These are phyloP conservation scores for Oegoconia quadripuncta DNA, from an alignment of 2,888 invertebrate genomes.

Conservation along the genomic window DNA sequence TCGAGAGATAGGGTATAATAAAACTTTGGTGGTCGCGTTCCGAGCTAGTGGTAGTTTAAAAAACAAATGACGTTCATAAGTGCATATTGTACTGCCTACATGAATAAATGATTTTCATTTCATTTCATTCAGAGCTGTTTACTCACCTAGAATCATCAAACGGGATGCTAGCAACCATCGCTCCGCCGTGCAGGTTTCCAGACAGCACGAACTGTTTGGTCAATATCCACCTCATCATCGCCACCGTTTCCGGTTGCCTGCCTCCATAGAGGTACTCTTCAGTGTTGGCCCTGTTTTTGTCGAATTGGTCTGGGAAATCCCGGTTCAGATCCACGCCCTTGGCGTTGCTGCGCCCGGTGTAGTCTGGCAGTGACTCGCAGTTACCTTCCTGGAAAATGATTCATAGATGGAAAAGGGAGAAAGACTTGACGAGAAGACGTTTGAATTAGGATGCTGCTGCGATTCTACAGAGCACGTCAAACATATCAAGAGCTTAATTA, in stretches of 20 bases:
- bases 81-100: too few relatives aligned
- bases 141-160: slow-evolving; percentile 90
- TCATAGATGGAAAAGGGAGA: slow-evolving; percentile 1
- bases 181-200: slow-evolving; percentile 97
- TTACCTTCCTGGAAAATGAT: slow-evolving; percentile 82
- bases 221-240: slow-evolving; percentile 93
- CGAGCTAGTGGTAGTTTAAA: too few relatives aligned
- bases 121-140: too few relatives aligned
- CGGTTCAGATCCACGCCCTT: slow-evolving; percentile 91
- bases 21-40: too few relatives aligned
- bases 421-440: too few relatives aligned
- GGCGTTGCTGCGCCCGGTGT: slow-evolving; percentile 89
- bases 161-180: slow-evolving; percentile 98
- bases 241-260: slow-evolving; percentile 92
- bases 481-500: too few relatives aligned
- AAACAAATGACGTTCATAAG: too few relatives aligned
- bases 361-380: slow-evolving; percentile 84
- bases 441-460: too few relatives aligned
- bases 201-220: slow-evolving; percentile 94
- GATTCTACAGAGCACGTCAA: too few relatives aligned
- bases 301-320: slow-evolving; percentile 95
- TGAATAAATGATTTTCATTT: too few relatives aligned
- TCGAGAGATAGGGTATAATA: too few relatives aligned
- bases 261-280: slow-evolving; percentile 73
- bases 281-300: slow-evolving; percentile 52